Base-by-base conservation (phyloP, 2,113 vertebrate genomes). In the Psettodes erumei region DNA sequence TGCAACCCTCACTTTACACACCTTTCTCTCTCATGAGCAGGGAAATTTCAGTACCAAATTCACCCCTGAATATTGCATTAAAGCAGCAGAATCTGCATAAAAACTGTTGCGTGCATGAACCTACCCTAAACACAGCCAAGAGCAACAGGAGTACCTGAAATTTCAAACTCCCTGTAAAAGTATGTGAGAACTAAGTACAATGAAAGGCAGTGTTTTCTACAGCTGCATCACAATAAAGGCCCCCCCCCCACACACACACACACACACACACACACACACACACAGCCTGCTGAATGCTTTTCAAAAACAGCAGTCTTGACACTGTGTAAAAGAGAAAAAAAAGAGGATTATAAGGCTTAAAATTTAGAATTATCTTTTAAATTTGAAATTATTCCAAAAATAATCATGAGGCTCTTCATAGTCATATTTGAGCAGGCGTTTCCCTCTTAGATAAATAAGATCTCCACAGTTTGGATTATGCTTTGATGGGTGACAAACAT, bases 401-500 rank as follows among this genome's bases (percentile, higher is more conserved):
- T 43, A 2, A 45, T 19, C 18, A n/a, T n/a, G n/a, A n/a, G n/a
- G n/a, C n/a, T n/a, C n/a, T n/a, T n/a, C n/a, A n/a, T n/a, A n/a
- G n/a, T n/a, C n/a, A n/a, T n/a, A n/a, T n/a, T n/a, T n/a, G n/a
- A n/a, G n/a, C n/a, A n/a, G n/a, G n/a, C n/a, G n/a, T n/a, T n/a
- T n/a, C n/a, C n/a, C n/a, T n/a, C n/a, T n/a, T n/a, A n/a, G n/a
- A n/a, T n/a, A n/a, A 21, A 58, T 16, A 33, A 9, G 4, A 2
- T 47, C 48, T 32, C 18, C 18, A 30, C 3, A 4, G 35, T 6
- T 5, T 59, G 19, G 3, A 9, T 32, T 3, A 12, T 18, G n/a
- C 9, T 0, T 9, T 40, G 0, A 8, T 7, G 7, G 0, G 10
- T 12, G 8, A 8, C 1, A n/a, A n/a, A n/a, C n/a, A n/a, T n/a